Conservation (phyloP, 2,888 invertebrate species). For the Vandiemenella viatica region DNA sequence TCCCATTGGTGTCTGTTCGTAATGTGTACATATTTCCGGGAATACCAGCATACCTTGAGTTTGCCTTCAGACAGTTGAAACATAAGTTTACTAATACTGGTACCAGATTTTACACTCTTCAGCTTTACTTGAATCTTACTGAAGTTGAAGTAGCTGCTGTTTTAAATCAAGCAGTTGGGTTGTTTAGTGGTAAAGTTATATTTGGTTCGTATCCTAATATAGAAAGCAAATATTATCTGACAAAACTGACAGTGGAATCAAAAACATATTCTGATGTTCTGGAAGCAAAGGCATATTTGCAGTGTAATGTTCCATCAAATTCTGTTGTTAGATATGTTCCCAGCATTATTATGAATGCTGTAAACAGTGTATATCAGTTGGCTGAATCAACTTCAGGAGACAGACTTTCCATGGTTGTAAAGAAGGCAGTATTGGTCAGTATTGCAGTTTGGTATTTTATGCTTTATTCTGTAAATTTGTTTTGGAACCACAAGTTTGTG, state of each 20-base stretch:
- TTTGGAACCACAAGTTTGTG: too few species aligned
- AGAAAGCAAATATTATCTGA: constrained; percentile 34
- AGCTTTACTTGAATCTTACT: constrained; percentile 22
- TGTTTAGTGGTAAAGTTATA: constrained; percentile 31
- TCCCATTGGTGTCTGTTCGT: constrained; percentile 25
- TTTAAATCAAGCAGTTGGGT: constrained; percentile 30
- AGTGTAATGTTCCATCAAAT: constrained; percentile 19
- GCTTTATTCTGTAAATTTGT: too few species aligned
- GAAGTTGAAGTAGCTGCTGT: constrained; percentile 26
- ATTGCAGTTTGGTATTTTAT: too few species aligned
- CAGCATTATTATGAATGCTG: too few species aligned
- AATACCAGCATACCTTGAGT: constrained; percentile 34
- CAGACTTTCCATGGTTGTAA: too few species aligned
- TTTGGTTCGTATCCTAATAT: constrained; percentile 42
- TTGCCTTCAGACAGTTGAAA: constrained; percentile 17
- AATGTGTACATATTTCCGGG: constrained; percentile 50
- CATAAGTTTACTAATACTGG: constrained; percentile 24
- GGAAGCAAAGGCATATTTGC: constrained; percentile 26
- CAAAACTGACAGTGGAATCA: constrained; percentile 37
- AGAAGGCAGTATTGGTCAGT: too few species aligned
- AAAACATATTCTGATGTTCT: constrained; percentile 24
- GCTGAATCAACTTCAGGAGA: too few species aligned
- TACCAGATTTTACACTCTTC: constrained; percentile 22
- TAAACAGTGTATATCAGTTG: too few species aligned
- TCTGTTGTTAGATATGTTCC: background rate